phyloP scores from a whole-genome alignment of 2,113 vertebrate species.

The Copsychus sechellarum region DNA sequence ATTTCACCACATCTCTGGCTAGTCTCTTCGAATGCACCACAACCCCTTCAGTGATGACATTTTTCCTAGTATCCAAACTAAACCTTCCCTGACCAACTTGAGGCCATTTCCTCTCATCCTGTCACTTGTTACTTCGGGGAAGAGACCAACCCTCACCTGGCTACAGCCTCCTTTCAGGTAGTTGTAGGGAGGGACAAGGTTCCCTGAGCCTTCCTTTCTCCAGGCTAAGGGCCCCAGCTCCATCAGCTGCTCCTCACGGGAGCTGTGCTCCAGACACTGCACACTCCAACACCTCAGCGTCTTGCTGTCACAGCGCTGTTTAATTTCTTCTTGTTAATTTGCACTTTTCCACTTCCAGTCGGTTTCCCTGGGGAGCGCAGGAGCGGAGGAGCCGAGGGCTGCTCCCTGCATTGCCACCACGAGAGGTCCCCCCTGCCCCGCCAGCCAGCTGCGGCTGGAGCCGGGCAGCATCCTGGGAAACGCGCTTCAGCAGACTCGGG shows the following conservation, averaged over 20 bases:
- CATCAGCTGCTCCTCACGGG: not conserved
- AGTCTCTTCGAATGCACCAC: not conserved
- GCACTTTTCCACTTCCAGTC: accelerated
- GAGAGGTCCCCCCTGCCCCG: constrained; percentile 30
- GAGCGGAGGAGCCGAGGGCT: not conserved
- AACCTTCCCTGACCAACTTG: not conserved
- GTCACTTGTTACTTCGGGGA: not conserved
- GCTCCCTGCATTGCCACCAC: not conserved
- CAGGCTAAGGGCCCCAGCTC: not conserved
- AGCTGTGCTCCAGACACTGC: accelerated
- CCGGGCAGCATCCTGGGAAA: not conserved
- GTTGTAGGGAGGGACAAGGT: not conserved
- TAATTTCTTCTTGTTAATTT: not conserved
- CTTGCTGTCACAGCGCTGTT: not conserved
- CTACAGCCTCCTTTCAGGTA: not conserved
- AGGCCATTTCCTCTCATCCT: not conserved
- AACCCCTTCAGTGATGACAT: not conserved
- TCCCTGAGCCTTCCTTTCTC: not conserved
- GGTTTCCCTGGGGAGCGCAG: not conserved
- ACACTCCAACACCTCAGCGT: not conserved
- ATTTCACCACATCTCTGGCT: not conserved
- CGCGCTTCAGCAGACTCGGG: accelerated
- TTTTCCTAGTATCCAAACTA: not conserved
- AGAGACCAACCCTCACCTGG: not conserved
- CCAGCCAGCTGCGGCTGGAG: too few relatives aligned